phyloP scores from a whole-genome alignment of 2,797 vertebrate species.

The Phrynocephalus vlangalii region DNA sequence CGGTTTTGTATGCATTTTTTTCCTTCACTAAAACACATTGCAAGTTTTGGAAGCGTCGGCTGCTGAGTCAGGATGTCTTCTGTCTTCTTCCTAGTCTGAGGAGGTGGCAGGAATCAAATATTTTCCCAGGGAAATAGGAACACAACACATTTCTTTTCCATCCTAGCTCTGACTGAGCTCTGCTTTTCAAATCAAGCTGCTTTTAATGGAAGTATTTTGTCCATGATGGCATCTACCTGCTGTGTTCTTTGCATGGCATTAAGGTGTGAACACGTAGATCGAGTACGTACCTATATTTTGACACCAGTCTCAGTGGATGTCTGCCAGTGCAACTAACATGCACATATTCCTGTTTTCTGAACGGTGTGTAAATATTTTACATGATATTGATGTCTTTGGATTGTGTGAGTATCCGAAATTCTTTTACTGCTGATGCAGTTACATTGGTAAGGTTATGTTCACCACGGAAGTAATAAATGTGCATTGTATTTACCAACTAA shows the following conservation, averaged over 20 bases:
- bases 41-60: neutral
- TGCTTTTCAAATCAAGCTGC: neutral
- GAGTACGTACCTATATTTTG: neutral
- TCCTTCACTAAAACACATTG: neutral
- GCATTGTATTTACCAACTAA: neutral
- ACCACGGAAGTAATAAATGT: conserved; percentile 1
- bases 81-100: neutral
- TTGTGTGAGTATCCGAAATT: neutral
- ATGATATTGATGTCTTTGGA: neutral
- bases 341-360: neutral
- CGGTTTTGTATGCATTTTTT: neutral
- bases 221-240: neutral
- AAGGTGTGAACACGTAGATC: neutral
- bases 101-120: neutral
- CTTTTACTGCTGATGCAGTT: neutral
- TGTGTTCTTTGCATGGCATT: neutral
- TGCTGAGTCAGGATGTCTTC: neutral
- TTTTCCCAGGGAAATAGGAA: neutral
- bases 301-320: neutral
- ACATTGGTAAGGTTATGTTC: conserved; percentile 20
- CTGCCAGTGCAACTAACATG: neutral
- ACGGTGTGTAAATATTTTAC: neutral
- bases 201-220: neutral
- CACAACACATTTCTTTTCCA: neutral
- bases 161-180: neutral